Percentiles rank a stretch among this genome's conserved stretches.
These are phyloP conservation scores for Drosophila aldrichi DNA, from an alignment of 2,888 invertebrate genomes.

Conservation along the genomic window DNA sequence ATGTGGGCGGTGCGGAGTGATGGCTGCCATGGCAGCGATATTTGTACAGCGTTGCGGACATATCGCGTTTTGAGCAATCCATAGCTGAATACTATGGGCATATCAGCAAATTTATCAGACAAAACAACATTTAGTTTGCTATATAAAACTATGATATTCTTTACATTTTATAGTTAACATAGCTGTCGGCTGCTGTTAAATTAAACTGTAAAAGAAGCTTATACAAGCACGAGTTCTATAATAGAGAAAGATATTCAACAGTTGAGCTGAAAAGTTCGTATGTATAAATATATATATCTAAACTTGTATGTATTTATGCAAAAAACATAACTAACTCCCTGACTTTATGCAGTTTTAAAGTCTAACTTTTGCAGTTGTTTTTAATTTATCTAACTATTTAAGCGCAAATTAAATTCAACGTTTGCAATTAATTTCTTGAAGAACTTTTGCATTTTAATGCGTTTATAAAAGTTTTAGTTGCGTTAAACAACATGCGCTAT, in stretches of 20 bases:
- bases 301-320: neutral
- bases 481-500: constrained; percentile 1
- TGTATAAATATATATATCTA: too few species aligned
- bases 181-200: too few species aligned
- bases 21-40: constrained; percentile 40
- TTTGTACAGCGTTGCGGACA: constrained; percentile 52
- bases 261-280: too few species aligned
- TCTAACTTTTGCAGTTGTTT: neutral
- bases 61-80: constrained; percentile 40
- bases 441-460: constrained; percentile 1
- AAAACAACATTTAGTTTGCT: too few species aligned
- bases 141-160: too few species aligned
- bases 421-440: constrained; percentile 3
- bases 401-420: neutral
- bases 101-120: neutral
- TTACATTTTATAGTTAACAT: too few species aligned
- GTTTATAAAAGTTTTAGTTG: constrained; percentile 6
- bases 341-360: neutral
- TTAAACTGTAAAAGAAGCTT: too few species aligned
- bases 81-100: constrained; percentile 1
- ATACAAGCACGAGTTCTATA: too few species aligned
- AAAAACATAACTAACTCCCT: neutral
- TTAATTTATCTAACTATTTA: constrained; percentile 1
- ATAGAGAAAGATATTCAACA: too few species aligned
- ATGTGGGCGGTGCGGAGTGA: constrained; percentile 25